A percentile compares a stretch with the other conserved stretches of the same genome.
Evolutionary conservation across 2,113 vertebrate genomes (phyloP).

Genomic region (Myotis davidii): DNA sequence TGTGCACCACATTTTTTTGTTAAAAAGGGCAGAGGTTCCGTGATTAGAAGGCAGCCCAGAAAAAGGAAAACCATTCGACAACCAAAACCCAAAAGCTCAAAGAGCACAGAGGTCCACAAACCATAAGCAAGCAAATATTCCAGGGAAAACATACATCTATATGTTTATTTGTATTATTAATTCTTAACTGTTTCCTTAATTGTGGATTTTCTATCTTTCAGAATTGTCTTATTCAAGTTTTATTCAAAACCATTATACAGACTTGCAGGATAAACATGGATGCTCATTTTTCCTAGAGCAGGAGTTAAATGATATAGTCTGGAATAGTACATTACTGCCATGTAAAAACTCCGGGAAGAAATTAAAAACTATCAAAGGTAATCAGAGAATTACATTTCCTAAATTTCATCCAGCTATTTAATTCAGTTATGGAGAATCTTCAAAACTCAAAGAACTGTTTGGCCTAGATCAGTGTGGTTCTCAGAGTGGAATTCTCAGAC

Average conservation of each 20-base stretch:
- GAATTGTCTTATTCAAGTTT: slow-evolving; percentile 32
- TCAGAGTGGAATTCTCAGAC: neutral
- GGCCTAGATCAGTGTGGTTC: neutral
- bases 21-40: neutral
- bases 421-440: neutral
- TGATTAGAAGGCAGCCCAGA: neutral
- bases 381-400: neutral
- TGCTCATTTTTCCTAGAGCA: neutral
- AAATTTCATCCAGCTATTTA: neutral
- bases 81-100: neutral
- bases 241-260: neutral
- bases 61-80: neutral
- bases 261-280: neutral
- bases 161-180: neutral
- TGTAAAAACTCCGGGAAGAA: slow-evolving; percentile 41
- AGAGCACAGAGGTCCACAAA: neutral
- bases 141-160: neutral
- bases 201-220: neutral
- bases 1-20: neutral
- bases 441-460: neutral
- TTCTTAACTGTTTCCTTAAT: slow-evolving; percentile 11
- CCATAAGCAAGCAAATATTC: neutral
- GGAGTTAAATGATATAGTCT: neutral
- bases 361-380: neutral
- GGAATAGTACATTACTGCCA: neutral